Base-by-base conservation (phyloP, 1,140 invertebrate genomes). In the Drosophila sp. region DNA sequence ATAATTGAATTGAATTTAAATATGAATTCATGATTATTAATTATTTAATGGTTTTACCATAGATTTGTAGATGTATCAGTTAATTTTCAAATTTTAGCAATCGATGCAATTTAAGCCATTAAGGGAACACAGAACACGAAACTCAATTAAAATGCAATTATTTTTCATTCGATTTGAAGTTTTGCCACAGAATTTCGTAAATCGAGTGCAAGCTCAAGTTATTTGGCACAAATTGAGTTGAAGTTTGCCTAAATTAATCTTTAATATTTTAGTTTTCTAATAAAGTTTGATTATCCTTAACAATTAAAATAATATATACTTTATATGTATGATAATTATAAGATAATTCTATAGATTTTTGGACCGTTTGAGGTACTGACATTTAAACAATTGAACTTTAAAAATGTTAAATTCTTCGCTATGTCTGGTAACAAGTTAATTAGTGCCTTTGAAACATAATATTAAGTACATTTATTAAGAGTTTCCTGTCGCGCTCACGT, bases 131-230 rank as follows among this genome's bases (percentile, higher is more conserved):
- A 25, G 0, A 34, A 40, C 5, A n/a, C 14, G n/a, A 34, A 41
- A 54, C 18, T 25, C 57, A 8, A 56, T 63, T 46, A 25, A 29
- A 38, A 62, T 67, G 36, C 41, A 56, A 73, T 53, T 78, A 54
- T 69, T 62, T 50, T 27, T 36, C 65, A 63, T 34, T 65, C 59
- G 41, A 66, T 43, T 71, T 25, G 36, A 38, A 59, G 50, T 14
- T 46, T 21, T 61, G 48, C 25, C 45, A 61, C 45, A 38, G 43
- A 61, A 56, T 14, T 64, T 59, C 57, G 62, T 46, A 56, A 78
- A 79, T 83, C 65, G 58, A 71, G 70, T 27, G 75, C 40, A 78
- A 63, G 7, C 67, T 48, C 46, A 50, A 7, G 46, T 29, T 50
- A 16, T 32, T 32, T 25, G 5, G 9, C 32, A 7, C 14, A 38